Evolutionary conservation across 2,113 vertebrate species (phyloP).

Genomic region (Micronycteris hirsuta): DNA sequence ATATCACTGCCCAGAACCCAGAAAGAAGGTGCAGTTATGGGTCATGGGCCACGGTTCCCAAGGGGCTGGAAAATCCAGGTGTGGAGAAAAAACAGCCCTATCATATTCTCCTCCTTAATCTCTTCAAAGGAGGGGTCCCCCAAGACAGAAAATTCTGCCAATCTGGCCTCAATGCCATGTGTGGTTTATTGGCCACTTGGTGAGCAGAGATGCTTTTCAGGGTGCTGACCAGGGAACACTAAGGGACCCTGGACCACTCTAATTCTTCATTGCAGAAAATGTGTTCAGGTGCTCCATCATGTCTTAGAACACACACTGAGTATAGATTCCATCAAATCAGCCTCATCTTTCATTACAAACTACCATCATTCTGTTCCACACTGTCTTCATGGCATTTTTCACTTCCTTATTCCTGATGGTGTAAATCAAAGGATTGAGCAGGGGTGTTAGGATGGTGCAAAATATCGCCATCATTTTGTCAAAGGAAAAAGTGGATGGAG

Average conservation of each 20-base stretch:
- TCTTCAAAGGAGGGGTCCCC: not conserved
- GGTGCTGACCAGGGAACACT: not conserved
- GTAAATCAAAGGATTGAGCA: slow-evolving; percentile 66
- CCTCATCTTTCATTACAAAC: slow-evolving; percentile 24
- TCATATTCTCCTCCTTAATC: not conserved
- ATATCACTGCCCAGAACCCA: not conserved
- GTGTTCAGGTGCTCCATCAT: not conserved
- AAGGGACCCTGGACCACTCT: not conserved
- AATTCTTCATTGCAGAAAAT: not conserved
- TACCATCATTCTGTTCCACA: not conserved
- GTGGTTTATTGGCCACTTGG: too few relatives aligned
- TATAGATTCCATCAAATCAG: not conserved
- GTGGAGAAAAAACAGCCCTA: not conserved
- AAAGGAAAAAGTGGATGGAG: not conserved
- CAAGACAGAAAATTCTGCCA: not conserved
- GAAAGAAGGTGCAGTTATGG: not conserved
- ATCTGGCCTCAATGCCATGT: not conserved
- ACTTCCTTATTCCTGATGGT: slow-evolving; percentile 55
- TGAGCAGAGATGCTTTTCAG: not conserved
- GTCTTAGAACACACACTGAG: not conserved
- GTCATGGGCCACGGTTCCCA: not conserved
- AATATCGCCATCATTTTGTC: slow-evolving; percentile 46
- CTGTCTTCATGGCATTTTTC: slow-evolving; percentile 39
- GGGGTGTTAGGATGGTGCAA: slow-evolving; percentile 53
- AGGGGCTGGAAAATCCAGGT: not conserved